Evolutionary conservation across 2,797 vertebrate genomes (phyloP).

Genomic region (Gymnodraco acuticeps): DNA sequence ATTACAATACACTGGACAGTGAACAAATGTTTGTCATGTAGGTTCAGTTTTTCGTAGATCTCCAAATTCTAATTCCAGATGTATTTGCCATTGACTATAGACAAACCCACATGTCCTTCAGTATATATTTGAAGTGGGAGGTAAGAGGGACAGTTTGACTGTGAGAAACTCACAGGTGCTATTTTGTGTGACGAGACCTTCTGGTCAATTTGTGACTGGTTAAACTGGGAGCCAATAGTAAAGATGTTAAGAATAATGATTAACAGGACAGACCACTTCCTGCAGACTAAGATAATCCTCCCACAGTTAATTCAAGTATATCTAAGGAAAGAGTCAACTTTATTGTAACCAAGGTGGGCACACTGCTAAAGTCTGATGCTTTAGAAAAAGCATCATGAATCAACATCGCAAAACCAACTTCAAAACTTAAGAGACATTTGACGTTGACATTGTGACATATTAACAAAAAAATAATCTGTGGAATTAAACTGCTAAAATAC

Average conservation of each 20-base stretch:
- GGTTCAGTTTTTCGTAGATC: constrained; percentile 12
- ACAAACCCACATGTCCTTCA: not conserved
- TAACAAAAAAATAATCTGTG: too few species aligned
- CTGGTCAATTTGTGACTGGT: constrained; percentile 61
- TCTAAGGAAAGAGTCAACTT: too few species aligned
- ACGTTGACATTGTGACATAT: too few species aligned
- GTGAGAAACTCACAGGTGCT: constrained; percentile 81
- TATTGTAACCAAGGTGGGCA: too few species aligned
- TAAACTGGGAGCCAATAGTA: constrained; percentile 55
- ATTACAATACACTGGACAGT: constrained; percentile 14
- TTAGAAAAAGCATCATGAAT: too few species aligned
- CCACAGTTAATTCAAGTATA: too few species aligned
- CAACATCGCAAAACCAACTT: too few species aligned
- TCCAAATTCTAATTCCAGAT: constrained; percentile 1
- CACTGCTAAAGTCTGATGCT: too few species aligned
- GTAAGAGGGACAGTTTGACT: not conserved
- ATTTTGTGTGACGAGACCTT: constrained; percentile 63
- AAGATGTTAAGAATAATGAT: constrained; percentile 19
- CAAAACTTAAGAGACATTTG: too few species aligned
- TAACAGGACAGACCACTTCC: not conserved
- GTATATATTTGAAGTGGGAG: constrained; percentile 3
- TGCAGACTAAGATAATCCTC: not conserved
- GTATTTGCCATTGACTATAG: not conserved
- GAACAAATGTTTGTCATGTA: constrained; percentile 31
- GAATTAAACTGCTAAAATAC: not conserved